phyloP scores from a whole-genome alignment of 1,140 invertebrate species.

The Dendrolimus kikuchii region DNA sequence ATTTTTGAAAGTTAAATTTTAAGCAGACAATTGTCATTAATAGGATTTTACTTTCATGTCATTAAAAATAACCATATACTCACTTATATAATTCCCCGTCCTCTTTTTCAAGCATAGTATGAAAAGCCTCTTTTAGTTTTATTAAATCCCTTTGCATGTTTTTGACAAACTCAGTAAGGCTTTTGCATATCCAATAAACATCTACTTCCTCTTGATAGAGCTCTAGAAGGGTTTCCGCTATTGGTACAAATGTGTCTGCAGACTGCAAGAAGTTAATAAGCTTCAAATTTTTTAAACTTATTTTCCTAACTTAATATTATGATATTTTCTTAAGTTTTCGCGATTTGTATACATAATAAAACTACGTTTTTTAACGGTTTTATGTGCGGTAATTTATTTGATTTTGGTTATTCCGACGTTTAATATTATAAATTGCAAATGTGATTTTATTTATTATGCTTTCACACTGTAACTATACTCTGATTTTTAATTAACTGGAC shows the following conservation, averaged over 20 bases:
- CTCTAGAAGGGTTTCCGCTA: constrained; percentile 79
- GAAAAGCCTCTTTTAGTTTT: constrained; percentile 78
- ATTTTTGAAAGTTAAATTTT: background rate
- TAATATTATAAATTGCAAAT: too few relatives aligned
- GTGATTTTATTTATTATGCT: too few relatives aligned
- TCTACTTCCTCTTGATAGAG: constrained; percentile 82
- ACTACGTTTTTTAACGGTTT: too few relatives aligned
- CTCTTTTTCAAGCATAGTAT: constrained; percentile 79
- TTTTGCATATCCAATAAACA: constrained; percentile 84
- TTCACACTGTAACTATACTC: too few relatives aligned
- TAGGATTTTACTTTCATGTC: too few relatives aligned
- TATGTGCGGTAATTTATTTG: too few relatives aligned
- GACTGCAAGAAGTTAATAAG: constrained; percentile 42
- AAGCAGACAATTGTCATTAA: too few relatives aligned
- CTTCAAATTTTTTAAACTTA: background rate
- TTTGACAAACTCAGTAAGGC: constrained; percentile 79
- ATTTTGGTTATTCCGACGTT: too few relatives aligned
- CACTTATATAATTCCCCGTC: constrained; percentile 78
- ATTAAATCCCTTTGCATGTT: constrained; percentile 77
- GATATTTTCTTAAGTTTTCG: too few relatives aligned
- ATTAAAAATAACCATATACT: constrained; percentile 5
- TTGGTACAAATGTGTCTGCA: constrained; percentile 74
- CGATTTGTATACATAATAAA: too few relatives aligned
- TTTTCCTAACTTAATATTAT: too few relatives aligned
- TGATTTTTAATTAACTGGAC: too few relatives aligned